Percentiles rank a stretch among this genome's conserved stretches.
Evolutionary conservation across 2,113 vertebrate genomes (phyloP).

Genomic region (Pteropus alecto): DNA sequence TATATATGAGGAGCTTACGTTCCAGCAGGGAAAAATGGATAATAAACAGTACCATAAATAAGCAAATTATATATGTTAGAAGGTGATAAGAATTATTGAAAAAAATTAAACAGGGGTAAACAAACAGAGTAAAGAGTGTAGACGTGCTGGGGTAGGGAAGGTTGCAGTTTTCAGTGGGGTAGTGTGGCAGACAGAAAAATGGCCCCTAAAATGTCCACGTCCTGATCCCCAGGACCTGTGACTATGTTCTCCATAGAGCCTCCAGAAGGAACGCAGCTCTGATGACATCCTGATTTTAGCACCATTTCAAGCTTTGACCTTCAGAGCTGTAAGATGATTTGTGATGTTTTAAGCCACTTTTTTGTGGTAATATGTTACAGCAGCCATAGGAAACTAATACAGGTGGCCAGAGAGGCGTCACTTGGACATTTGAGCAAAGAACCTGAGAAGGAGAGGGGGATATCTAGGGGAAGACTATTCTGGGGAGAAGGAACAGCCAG

Average conservation of each 20-base stretch:
- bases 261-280: not conserved
- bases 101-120: not conserved
- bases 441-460: not conserved
- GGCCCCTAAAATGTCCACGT: not conserved
- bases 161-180: not conserved
- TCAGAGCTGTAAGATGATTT: not conserved
- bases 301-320: not conserved
- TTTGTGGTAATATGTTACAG: not conserved
- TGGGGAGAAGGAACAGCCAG: too few relatives aligned
- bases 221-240: not conserved
- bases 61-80: not conserved
- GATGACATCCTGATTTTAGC: not conserved
- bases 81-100: not conserved
- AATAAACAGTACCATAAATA: not conserved
- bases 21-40: not conserved
- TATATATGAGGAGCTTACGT: not conserved
- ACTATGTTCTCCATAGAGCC: not conserved
- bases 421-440: not conserved
- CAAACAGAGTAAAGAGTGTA: not conserved
- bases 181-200: too few relatives aligned
- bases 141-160: not conserved
- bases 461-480: not conserved
- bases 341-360: not conserved
- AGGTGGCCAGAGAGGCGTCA: not conserved
- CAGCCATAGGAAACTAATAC: not conserved